phyloP scores from a whole-genome alignment of 2,797 vertebrate genomes.

The Melanotaenia trifasciata region DNA sequence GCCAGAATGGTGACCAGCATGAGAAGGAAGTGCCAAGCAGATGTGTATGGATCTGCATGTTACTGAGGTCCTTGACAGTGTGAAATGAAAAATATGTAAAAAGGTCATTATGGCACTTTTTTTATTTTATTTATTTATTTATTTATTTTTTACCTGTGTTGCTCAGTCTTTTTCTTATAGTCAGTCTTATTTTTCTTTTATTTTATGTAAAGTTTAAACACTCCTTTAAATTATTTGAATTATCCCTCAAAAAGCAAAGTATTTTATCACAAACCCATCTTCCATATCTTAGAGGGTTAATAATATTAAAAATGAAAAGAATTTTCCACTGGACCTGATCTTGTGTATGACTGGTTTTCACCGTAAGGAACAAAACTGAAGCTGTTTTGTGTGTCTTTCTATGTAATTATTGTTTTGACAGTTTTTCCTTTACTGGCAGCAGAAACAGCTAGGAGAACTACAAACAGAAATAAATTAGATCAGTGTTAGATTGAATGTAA shows the following conservation, averaged over 20 bases:
- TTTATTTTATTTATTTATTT: too few species aligned
- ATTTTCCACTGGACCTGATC: not conserved
- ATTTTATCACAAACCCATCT: conserved; percentile 4
- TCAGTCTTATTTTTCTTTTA: too few species aligned
- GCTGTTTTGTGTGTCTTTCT: not conserved
- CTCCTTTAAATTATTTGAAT: not conserved
- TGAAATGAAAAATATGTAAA: too few species aligned
- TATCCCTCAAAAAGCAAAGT: conserved; percentile 1
- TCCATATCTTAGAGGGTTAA: not conserved
- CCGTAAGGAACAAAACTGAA: not conserved
- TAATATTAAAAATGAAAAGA: not conserved
- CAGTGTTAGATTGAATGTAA: not conserved
- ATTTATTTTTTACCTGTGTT: too few species aligned
- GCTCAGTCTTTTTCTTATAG: too few species aligned
- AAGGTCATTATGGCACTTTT: too few species aligned
- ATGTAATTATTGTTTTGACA: not conserved
- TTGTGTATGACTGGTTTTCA: not conserved
- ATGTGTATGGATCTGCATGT: too few species aligned
- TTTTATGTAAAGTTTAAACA: too few species aligned
- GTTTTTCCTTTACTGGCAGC: not conserved
- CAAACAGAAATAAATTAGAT: not conserved
- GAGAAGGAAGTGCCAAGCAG: too few species aligned
- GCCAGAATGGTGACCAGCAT: too few species aligned
- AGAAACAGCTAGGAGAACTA: not conserved
- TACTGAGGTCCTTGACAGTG: too few species aligned